These are phyloP conservation scores for Cheilosia soror DNA, from an alignment of 2,888 invertebrate species.

Conservation along the genomic window DNA sequence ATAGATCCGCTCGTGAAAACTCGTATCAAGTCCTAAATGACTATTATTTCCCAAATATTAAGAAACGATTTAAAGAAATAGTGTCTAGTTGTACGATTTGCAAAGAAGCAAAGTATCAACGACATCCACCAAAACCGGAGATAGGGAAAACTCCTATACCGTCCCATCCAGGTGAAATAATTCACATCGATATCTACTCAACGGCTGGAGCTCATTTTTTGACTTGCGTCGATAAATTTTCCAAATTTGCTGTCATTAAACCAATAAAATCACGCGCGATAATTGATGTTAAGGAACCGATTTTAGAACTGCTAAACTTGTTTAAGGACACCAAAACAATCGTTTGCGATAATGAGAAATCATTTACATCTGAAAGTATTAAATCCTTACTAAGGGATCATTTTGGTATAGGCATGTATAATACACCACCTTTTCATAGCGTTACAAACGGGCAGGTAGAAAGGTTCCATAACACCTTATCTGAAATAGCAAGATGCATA, in stretches of 20 bases:
- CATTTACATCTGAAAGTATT: slow-evolving; percentile 15
- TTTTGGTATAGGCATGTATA: slow-evolving; percentile 37
- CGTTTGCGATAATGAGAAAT: slow-evolving; percentile 41
- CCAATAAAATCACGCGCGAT: slow-evolving; percentile 27
- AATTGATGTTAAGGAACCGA: slow-evolving; percentile 25
- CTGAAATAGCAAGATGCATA: slow-evolving; percentile 43
- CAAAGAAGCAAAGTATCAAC: slow-evolving; percentile 13
- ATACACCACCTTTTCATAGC: slow-evolving; percentile 48
- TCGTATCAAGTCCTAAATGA: background rate
- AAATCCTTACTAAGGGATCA: slow-evolving; percentile 44
- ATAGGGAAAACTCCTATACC: slow-evolving; percentile 22
- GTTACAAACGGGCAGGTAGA: slow-evolving; percentile 48
- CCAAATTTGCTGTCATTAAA: slow-evolving; percentile 30
- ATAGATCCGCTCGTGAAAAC: slow-evolving; percentile 41
- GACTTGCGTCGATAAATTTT: slow-evolving; percentile 41
- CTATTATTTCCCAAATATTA: slow-evolving; percentile 25
- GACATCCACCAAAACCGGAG: background rate
- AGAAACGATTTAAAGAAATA: slow-evolving; percentile 9
- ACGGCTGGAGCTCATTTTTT: slow-evolving; percentile 28
- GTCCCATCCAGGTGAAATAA: slow-evolving; percentile 3
- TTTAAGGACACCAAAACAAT: slow-evolving; percentile 37
- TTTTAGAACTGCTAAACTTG: slow-evolving; percentile 29
- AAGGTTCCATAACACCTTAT: slow-evolving; percentile 48
- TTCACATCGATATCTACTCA: slow-evolving; percentile 6
- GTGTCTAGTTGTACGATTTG: slow-evolving; percentile 29